These are phyloP conservation scores for Paraplagusia blochii DNA, from an alignment of 2,113 vertebrate species.

Conservation along the genomic window DNA sequence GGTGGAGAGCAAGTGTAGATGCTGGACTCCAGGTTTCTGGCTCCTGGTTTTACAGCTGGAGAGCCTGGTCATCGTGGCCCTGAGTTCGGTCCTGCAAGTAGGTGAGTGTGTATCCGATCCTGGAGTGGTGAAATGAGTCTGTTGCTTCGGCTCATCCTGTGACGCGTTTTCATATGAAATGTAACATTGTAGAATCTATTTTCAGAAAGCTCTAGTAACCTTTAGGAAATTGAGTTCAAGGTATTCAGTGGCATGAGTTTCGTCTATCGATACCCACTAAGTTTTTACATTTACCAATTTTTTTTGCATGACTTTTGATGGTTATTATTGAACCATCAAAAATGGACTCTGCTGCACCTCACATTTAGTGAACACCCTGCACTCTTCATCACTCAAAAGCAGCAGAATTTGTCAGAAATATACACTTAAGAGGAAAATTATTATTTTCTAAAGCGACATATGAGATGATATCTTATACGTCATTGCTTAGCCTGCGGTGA, in stretches of 20 bases:
- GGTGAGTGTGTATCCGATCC: conserved; percentile 56
- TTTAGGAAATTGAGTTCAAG: too few relatives aligned
- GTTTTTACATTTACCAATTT: too few relatives aligned
- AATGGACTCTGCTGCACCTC: too few relatives aligned
- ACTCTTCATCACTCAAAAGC: neutral
- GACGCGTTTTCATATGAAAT: neutral
- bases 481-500: neutral
- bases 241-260: too few relatives aligned
- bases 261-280: too few relatives aligned
- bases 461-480: conserved; percentile 24
- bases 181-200: conserved; percentile 10
- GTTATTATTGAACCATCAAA: too few relatives aligned
- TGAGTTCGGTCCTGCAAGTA: conserved; percentile 51
- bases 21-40: conserved; percentile 67
- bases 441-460: neutral
- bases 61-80: conserved; percentile 58
- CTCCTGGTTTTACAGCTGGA: conserved; percentile 64
- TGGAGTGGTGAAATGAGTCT: neutral
- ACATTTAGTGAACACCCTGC: too few relatives aligned
- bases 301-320: too few relatives aligned
- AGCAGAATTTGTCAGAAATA: neutral
- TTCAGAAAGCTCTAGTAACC: neutral
- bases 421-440: neutral
- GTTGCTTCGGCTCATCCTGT: neutral
- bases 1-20: conserved; percentile 50